Percentiles rank a stretch among this genome's conserved stretches.
Evolutionary conservation across 2,888 invertebrate species (phyloP).

Genomic region (Drosophila macrospina): DNA sequence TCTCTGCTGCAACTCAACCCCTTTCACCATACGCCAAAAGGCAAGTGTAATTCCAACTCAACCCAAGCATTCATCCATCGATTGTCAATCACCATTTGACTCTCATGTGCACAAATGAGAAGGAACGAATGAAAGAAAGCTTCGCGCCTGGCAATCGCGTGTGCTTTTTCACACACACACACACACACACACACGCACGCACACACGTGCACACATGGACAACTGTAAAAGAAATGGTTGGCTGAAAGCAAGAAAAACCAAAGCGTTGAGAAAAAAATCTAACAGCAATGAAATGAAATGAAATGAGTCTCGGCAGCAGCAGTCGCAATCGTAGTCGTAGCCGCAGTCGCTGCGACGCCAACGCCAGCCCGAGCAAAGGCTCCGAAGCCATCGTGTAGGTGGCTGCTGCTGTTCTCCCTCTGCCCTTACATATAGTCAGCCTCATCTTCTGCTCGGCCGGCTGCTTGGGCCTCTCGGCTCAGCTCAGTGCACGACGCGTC

Average conservation of each 20-base stretch:
- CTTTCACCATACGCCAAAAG: background rate
- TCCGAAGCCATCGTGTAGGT: slow-evolving; percentile 60
- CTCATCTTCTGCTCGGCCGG: slow-evolving; percentile 17
- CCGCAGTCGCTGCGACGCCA: slow-evolving; percentile 33
- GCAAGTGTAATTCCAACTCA: too few relatives aligned
- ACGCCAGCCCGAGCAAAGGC: slow-evolving; percentile 43
- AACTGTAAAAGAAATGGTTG: slow-evolving; percentile 67
- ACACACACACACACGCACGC: slow-evolving; percentile 12
- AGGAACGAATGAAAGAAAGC: slow-evolving; percentile 42
- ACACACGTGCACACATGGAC: slow-evolving; percentile 39
- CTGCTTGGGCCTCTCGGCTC: slow-evolving; percentile 37
- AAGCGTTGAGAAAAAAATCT: slow-evolving; percentile 44
- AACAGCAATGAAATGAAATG: slow-evolving; percentile 64
- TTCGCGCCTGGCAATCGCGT: slow-evolving; percentile 42
- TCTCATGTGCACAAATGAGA: slow-evolving; percentile 75
- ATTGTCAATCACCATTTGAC: slow-evolving; percentile 80
- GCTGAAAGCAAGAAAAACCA: slow-evolving; percentile 52
- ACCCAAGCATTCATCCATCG: slow-evolving; percentile 62
- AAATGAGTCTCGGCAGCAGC: slow-evolving; percentile 62
- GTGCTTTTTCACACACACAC: slow-evolving; percentile 34
- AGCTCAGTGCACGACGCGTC: slow-evolving; percentile 45
- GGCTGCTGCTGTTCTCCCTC: slow-evolving; percentile 21
- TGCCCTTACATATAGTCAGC: slow-evolving; percentile 15
- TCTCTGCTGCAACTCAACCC: background rate
- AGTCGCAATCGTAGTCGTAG: slow-evolving; percentile 14